Base-by-base conservation (phyloP, 2,888 invertebrate species). In the Uloborus plumipes region DNA sequence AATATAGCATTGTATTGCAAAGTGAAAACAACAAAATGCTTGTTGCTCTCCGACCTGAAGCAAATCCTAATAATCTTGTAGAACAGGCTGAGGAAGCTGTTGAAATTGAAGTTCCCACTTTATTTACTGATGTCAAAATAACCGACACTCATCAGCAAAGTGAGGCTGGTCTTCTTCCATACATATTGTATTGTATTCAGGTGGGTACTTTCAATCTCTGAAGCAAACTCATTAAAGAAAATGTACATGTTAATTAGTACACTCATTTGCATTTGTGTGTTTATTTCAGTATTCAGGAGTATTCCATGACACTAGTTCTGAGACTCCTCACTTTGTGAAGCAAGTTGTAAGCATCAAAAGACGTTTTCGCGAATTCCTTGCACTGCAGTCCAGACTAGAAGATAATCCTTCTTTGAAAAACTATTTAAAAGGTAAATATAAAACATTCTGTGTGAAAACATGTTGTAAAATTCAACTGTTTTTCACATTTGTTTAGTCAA, bases 351-450 rank as follows among this genome's bases (percentile, higher is more conserved):
- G 85, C 58, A 90, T 90, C 4, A 89, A 89, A 82, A 87, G 90
- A 72, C 87, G 90, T n/a, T 90, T 90, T 86, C 88, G 90, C 55
- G 90, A 91, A 86, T 91, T 91, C 86, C 87, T 90, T 39, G 88
- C 89, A 69, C 88, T 91, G 3, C 90, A 90, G 81, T 87, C 88
- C 2, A 87, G 89, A 55, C 87, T 91, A 47, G 90, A 90, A 86
- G 89, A 89, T 72, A 88, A 89, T 84, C 84, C 88, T 1, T 84
- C 85, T 22, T 86, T 88, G 76, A 87, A 87, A 67, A 86, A 86
- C 51, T 86, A 87, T 80, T 79, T 88, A 73, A 87, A 88, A 73
- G 87, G 86, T 76, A 84, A 16, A 55, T 66, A 39, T 39, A 39
- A 9, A 39, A 1, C 16, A 31, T 15, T 39, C 7, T 39, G n/a